phyloP scores from a whole-genome alignment of 2,113 vertebrate genomes.

The Prietella phreatophila region DNA sequence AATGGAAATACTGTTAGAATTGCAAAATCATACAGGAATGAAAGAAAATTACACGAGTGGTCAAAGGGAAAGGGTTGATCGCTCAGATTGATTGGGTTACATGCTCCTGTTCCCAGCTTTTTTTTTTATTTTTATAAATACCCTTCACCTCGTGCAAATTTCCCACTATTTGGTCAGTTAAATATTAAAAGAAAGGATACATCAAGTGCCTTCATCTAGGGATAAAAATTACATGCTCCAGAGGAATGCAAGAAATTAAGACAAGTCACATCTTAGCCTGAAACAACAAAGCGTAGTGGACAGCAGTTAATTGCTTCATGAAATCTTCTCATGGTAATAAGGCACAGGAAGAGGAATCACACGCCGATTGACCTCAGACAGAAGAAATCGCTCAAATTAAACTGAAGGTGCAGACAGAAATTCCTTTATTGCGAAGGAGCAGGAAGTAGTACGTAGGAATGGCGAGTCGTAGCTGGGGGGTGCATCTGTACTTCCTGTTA shows the following conservation, averaged over 20 bases:
- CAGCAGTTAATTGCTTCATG: constrained; percentile 25
- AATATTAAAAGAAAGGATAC: neutral
- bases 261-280: constrained; percentile 12
- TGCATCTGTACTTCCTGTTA: constrained; percentile 58
- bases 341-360: constrained; percentile 43
- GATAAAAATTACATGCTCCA: constrained; percentile 1
- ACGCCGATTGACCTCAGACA: constrained; percentile 19
- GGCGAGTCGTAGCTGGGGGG: neutral
- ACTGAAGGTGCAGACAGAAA: neutral
- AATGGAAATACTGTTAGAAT: constrained; percentile 18
- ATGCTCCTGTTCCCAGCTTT: neutral
- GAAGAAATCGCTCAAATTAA: constrained; percentile 30
- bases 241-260: constrained; percentile 31
- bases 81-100: neutral
- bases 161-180: constrained; percentile 27
- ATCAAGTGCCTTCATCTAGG: neutral
- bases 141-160: constrained; percentile 28
- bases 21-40: neutral
- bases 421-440: constrained; percentile 27
- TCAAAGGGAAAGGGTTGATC: neutral
- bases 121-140: neutral
- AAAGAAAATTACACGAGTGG: neutral
- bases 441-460: neutral
- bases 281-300: neutral
- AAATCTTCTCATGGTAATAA: constrained; percentile 26